Evolutionary conservation across 64 coral and sea anemone species (phyloP).

Genomic region (Trachythela sp.): DNA sequence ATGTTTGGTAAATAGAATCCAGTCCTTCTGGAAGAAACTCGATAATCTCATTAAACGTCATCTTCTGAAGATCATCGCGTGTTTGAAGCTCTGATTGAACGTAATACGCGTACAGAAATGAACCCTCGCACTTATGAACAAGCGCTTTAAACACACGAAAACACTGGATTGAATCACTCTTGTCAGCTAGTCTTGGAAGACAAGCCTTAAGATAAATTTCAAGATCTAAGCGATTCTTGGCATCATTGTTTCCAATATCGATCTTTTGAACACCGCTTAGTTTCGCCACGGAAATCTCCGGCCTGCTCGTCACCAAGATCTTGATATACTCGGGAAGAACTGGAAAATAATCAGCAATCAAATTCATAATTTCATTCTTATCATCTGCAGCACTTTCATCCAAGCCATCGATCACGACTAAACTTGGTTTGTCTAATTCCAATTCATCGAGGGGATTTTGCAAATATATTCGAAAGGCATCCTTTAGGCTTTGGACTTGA

Average conservation of each 20-base stretch:
- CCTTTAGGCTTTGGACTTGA: constrained; percentile 18
- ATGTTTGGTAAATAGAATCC: constrained; percentile 34
- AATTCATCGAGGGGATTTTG: constrained; percentile 61
- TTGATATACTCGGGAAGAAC: constrained; percentile 61
- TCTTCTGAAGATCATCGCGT: not conserved
- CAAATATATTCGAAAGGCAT: constrained; percentile 51
- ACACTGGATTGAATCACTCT: no score
- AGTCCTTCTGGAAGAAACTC: constrained; percentile 36
- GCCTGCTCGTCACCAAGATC: constrained; percentile 57
- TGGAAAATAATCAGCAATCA: constrained; percentile 55
- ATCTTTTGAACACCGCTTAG: constrained; percentile 20
- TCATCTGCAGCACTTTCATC: constrained; percentile 56
- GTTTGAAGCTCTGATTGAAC: not conserved
- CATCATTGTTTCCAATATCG: constrained; percentile 1
- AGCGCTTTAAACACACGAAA: no score
- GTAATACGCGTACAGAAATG: constrained; percentile 36
- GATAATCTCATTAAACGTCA: not conserved
- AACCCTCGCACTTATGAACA: constrained; percentile 19
- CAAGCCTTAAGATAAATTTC: constrained; percentile 16
- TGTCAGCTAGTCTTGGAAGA: not conserved
- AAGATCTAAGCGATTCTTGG: constrained; percentile 26
- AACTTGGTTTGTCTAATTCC: constrained; percentile 27
- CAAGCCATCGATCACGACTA: constrained; percentile 57
- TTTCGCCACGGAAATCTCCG: constrained; percentile 45
- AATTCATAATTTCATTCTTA: constrained; percentile 31